Base-by-base conservation (phyloP, 2,797 vertebrate species). In the Sebastes itinus region DNA sequence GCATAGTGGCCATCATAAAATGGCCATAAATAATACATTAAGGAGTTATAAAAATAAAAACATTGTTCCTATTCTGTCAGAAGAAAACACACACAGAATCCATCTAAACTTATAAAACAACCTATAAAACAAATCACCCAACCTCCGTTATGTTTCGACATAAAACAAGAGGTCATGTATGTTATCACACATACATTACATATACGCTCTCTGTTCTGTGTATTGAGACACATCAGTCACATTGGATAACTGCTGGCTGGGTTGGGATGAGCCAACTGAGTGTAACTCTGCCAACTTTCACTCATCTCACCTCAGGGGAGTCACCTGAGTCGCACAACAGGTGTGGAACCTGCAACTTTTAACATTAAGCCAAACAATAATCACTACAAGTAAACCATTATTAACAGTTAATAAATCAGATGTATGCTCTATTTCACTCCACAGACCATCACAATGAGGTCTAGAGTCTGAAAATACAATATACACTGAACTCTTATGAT, bases 261-360 rank as follows among this genome's bases (percentile, higher is more conserved):
- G 67, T 68, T 78, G 63, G 32, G 70, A 80, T 49, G 73, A 85
- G 71, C 80, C 72, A 82, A 61, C 52, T 60, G 49, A 25, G 75
- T 46, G 65, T 73, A 70, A 80, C 73, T 62, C 80, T 87, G 84
- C 85, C 91, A 91, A 86, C 85, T 89, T 83, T 81, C 73, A 87
- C 81, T 91, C 76, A 74, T 87, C 76, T 89, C 79, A 80, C 77
- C 83, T 85, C 85, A 10, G 72, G 70, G 66, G 78, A 89, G 77
- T 79, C 73, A 46, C 60, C 76, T 64, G 75, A 87, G 76, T 55
- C 30, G 77, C 81, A 84, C 90, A 89, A 88, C 89, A 90, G 83
- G 78, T 91, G 88, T 67, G 62, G 49, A 84, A 86, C 86, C 80
- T 81, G 85, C 58, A 82, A 78, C 69, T 70, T 72, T 66, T 8